These are phyloP conservation scores for Lissocephala sabroskyi DNA, from an alignment of 2,888 invertebrate genomes.

Conservation along the genomic window DNA sequence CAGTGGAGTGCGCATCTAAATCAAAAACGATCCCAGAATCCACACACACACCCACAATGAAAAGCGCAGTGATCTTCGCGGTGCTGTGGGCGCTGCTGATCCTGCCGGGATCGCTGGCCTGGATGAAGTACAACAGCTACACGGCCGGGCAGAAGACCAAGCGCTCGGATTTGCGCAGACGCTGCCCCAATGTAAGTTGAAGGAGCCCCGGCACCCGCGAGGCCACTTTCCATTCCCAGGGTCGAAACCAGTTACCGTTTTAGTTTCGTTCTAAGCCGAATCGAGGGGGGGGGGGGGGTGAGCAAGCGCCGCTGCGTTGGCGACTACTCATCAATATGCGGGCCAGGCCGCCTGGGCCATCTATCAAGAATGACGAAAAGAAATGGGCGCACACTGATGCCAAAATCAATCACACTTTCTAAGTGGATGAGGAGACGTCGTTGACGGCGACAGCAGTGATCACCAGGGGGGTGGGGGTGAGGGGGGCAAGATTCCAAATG, in stretches of 20 bases:
- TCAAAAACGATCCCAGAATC: too few species aligned
- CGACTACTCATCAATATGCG: neutral
- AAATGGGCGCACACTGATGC: conserved; percentile 60
- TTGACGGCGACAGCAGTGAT: conserved; percentile 13
- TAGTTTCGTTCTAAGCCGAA: neutral
- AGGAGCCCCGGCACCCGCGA: conserved; percentile 5
- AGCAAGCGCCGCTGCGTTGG: conserved; percentile 4
- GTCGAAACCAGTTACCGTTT: neutral
- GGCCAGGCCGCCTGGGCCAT: neutral
- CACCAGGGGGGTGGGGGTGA: too few species aligned
- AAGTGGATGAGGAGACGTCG: conserved; percentile 32
- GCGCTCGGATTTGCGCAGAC: conserved; percentile 56
- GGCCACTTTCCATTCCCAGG: conserved; percentile 1
- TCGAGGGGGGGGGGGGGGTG: too few species aligned
- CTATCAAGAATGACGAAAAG: conserved; percentile 15
- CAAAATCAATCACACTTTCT: conserved; percentile 69
- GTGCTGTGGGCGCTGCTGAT: conserved; percentile 1
- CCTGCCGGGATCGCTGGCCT: conserved; percentile 25
- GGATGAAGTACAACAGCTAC: conserved; percentile 59
- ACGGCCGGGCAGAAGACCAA: conserved; percentile 38
- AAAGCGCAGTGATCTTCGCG: conserved; percentile 12
- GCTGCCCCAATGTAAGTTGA: conserved; percentile 58
- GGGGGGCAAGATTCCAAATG: too few species aligned
- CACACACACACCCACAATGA: too few species aligned
- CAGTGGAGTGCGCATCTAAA: too few species aligned